phyloP scores from a whole-genome alignment of 2,888 invertebrate genomes.

The Dasysyrphus tricinctus region DNA sequence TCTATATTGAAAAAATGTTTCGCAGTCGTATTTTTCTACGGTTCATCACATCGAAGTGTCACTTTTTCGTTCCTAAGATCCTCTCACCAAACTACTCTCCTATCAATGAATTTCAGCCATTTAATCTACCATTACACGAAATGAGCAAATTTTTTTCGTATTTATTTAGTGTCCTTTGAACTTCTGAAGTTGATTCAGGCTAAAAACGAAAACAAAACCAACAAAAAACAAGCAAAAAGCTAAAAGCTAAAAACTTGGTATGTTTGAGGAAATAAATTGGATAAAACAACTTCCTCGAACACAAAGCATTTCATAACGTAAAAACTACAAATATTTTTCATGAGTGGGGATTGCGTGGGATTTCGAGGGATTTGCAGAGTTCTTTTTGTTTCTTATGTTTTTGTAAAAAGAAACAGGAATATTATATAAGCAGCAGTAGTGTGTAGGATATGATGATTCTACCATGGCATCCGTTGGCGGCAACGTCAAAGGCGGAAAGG shows the following conservation, averaged over 20 bases:
- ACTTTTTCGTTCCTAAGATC: neutral
- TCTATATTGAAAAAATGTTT: neutral
- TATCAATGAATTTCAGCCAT: neutral
- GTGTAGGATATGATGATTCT: neutral
- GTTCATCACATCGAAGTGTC: neutral
- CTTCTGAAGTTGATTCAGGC: neutral
- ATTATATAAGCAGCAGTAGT: neutral
- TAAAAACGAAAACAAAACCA: too few species aligned
- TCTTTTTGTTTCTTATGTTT: neutral
- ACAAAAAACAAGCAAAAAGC: neutral
- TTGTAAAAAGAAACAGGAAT: neutral
- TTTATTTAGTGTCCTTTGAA: slow-evolving; percentile 14
- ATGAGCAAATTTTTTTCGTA: neutral
- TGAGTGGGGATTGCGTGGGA: slow-evolving; percentile 14
- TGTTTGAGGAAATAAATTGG: slow-evolving; percentile 3
- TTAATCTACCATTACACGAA: slow-evolving; percentile 12
- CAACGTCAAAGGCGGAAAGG: too few species aligned
- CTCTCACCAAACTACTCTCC: neutral
- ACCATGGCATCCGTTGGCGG: neutral
- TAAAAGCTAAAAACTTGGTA: neutral
- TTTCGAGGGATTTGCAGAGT: neutral
- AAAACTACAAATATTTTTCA: slow-evolving; percentile 21
- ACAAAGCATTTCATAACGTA: neutral
- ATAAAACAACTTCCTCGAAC: neutral
- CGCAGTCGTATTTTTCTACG: neutral